phyloP scores from a whole-genome alignment of 2,797 vertebrate species.

The Poliocrania exsul region DNA sequence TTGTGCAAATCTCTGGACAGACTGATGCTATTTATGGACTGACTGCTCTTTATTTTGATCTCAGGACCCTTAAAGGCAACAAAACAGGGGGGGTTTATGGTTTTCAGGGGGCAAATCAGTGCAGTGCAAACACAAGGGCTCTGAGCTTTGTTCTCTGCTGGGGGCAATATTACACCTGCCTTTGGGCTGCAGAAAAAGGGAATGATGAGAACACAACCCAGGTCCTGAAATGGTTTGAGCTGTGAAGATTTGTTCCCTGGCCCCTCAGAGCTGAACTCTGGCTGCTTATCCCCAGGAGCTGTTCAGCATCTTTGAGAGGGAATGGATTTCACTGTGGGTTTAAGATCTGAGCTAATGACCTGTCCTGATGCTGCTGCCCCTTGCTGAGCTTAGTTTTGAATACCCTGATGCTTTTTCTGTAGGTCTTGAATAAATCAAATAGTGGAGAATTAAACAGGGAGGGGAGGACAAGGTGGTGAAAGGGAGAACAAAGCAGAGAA shows the following conservation, averaged over 20 bases:
- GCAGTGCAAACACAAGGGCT: neutral
- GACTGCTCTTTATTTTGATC: neutral
- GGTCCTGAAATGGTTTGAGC: neutral
- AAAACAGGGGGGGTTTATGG: rapidly evolving
- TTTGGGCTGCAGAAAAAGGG: neutral
- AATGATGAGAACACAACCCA: neutral
- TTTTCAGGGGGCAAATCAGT: neutral
- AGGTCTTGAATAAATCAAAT: neutral
- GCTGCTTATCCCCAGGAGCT: rapidly evolving
- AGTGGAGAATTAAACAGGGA: neutral
- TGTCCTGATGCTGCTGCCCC: neutral
- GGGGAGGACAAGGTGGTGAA: neutral
- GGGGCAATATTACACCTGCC: rapidly evolving
- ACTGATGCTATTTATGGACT: neutral
- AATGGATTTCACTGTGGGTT: neutral
- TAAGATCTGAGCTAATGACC: neutral
- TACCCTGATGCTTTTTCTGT: neutral
- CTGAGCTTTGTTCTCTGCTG: neutral
- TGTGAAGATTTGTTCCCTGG: neutral
- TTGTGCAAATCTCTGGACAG: too few relatives aligned
- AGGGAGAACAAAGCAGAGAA: neutral
- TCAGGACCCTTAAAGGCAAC: neutral
- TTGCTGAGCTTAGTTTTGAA: neutral
- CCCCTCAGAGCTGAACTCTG: neutral
- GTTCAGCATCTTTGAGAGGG: neutral